These are phyloP conservation scores for Ochotona curzoniae DNA, from an alignment of 2,113 vertebrate species.

Conservation along the genomic window DNA sequence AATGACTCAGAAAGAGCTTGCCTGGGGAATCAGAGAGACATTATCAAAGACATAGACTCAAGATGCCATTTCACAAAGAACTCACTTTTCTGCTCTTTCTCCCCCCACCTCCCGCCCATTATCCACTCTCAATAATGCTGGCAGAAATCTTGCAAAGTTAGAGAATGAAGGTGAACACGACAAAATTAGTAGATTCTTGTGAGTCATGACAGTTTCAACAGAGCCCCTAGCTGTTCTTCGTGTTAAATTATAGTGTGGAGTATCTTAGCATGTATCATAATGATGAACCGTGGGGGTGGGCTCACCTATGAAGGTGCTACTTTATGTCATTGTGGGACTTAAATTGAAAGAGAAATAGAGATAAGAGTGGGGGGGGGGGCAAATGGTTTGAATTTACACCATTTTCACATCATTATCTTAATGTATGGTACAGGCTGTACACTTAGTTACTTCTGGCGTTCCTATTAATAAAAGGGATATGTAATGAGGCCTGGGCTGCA, in stretches of 20 bases:
- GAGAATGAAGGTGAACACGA: constrained; percentile 71
- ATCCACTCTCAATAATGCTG: neutral
- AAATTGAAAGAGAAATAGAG: constrained; percentile 68
- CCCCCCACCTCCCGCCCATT: neutral
- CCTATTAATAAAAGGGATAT: constrained; percentile 52
- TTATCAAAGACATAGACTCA: neutral
- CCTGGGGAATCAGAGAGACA: neutral
- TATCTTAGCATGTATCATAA: constrained; percentile 35
- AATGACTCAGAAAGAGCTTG: constrained; percentile 57
- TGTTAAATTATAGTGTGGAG: constrained; percentile 62
- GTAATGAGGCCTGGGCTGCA: neutral
- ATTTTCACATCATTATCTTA: constrained; percentile 71
- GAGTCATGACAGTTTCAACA: constrained; percentile 70
- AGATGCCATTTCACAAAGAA: constrained; percentile 51
- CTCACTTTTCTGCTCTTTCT: constrained; percentile 29
- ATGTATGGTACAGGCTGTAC: neutral
- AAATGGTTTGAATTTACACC: constrained; percentile 46
- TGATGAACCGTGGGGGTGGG: constrained; percentile 43
- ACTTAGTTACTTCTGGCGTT: constrained; percentile 48
- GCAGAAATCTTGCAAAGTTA: constrained; percentile 67
- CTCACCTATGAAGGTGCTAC: constrained; percentile 33
- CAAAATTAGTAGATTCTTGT: constrained; percentile 76
- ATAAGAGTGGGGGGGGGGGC: neutral
- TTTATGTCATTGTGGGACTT: constrained; percentile 57
- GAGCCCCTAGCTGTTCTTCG: constrained; percentile 58